phyloP scores from a whole-genome alignment of 2,888 invertebrate genomes.

The Euplexia lucipara region DNA sequence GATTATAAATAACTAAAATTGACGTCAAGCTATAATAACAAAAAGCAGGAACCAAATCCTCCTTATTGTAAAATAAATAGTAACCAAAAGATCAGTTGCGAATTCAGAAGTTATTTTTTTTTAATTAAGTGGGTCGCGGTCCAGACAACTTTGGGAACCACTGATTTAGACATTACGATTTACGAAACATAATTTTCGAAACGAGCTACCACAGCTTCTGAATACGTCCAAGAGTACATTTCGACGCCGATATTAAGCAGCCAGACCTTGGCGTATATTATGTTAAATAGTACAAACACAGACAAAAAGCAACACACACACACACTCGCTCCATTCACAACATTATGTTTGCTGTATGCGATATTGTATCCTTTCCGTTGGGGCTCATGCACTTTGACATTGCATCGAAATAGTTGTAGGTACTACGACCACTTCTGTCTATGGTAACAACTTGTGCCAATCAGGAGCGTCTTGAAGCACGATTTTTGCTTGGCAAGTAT shows the following conservation, averaged over 20 bases:
- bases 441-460: neutral
- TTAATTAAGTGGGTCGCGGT: too few relatives aligned
- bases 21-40: too few relatives aligned
- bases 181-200: neutral
- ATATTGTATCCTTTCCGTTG: constrained; percentile 6
- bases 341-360: neutral
- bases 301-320: constrained; percentile 40
- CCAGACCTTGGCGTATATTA: neutral
- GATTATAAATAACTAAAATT: too few relatives aligned
- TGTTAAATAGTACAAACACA: constrained; percentile 33
- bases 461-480: constrained; percentile 7
- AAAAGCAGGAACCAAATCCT: too few relatives aligned
- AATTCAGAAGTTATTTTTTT: too few relatives aligned
- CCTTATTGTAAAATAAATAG: too few relatives aligned
- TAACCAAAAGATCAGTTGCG: too few relatives aligned
- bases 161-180: neutral
- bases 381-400: neutral
- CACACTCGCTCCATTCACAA: constrained; percentile 25
- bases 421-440: too few relatives aligned
- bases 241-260: neutral
- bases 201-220: neutral
- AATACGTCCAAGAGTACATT: neutral
- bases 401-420: neutral
- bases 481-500: constrained; percentile 21
- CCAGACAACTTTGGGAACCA: too few relatives aligned